Evolutionary conservation across 2,113 vertebrate species (phyloP).

Genomic region (Thalassoma bifasciatum): DNA sequence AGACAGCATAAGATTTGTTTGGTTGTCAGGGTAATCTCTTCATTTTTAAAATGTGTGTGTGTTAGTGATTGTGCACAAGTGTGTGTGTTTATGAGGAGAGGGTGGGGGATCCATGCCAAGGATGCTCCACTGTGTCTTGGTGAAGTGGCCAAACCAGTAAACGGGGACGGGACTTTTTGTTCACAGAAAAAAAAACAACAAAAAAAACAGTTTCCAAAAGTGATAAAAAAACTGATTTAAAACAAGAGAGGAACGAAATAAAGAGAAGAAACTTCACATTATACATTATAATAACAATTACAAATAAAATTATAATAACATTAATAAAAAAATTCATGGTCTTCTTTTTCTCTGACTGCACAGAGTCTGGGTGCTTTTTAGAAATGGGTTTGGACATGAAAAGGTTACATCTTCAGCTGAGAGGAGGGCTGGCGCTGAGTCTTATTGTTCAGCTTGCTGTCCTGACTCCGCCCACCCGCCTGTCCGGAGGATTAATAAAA

Average conservation of each 20-base stretch:
- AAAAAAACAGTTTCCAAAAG: constrained; percentile 81
- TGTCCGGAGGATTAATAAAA: constrained; percentile 83
- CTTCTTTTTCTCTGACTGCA: constrained; percentile 85
- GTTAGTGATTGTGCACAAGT: constrained; percentile 17
- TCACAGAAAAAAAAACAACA: constrained; percentile 88
- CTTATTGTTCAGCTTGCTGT: constrained; percentile 84
- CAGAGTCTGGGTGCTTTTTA: constrained; percentile 95
- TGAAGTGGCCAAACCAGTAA: constrained; percentile 81
- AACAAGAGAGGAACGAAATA: constrained; percentile 82
- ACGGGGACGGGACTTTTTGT: constrained; percentile 86
- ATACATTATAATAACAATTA: constrained; percentile 78
- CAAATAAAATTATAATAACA: constrained; percentile 79
- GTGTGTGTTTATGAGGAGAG: background rate
- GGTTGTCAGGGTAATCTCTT: constrained; percentile 73
- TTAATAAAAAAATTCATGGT: constrained; percentile 61
- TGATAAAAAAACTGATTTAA: constrained; percentile 60
- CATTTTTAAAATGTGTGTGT: constrained; percentile 32
- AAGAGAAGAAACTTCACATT: constrained; percentile 78
- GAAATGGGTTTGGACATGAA: constrained; percentile 90
- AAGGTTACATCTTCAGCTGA: constrained; percentile 69
- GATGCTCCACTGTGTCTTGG: constrained; percentile 71
- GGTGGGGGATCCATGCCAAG: constrained; percentile 49
- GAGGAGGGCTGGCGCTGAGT: constrained; percentile 73
- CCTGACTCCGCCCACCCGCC: constrained; percentile 82
- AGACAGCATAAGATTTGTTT: constrained; percentile 77